These are phyloP conservation scores for Griposia aprilina DNA, from an alignment of 2,888 invertebrate species.

Conservation along the genomic window DNA sequence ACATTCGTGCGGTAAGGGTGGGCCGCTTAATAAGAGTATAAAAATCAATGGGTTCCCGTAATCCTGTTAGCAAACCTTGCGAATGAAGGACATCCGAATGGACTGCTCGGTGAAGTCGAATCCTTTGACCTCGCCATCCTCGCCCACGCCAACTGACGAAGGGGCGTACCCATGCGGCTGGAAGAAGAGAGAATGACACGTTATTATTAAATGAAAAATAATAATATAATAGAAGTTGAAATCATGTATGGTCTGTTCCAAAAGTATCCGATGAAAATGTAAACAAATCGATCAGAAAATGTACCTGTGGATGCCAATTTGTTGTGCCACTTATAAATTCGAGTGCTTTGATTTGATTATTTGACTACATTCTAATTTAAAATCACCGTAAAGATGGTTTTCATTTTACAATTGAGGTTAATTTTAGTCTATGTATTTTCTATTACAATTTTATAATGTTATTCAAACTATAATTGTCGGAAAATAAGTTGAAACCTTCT, in stretches of 20 bases:
- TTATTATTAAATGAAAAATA: background rate
- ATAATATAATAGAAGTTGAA: background rate
- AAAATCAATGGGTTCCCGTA: background rate
- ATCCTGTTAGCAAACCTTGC: constrained; percentile 88
- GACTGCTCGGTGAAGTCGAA: constrained; percentile 93
- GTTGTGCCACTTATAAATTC: background rate
- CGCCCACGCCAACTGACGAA: constrained; percentile 87
- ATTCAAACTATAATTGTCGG: no score
- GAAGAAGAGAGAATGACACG: constrained; percentile 17
- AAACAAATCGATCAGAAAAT: background rate
- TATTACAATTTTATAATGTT: no score
- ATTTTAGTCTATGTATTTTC: no score
- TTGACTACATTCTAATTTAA: background rate
- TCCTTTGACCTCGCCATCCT: constrained; percentile 91
- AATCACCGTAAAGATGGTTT: background rate
- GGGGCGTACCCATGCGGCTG: constrained; percentile 81
- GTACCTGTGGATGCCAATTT: background rate
- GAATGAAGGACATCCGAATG: constrained; percentile 93
- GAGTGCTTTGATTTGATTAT: no score
- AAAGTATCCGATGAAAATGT: background rate
- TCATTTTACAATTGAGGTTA: background rate
- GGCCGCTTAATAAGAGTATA: background rate
- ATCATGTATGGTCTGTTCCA: background rate
- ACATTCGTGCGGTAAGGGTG: no score
- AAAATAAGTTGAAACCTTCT: no score